phyloP scores from a whole-genome alignment of 2,888 invertebrate species.

The Parascotia fuliginaria region DNA sequence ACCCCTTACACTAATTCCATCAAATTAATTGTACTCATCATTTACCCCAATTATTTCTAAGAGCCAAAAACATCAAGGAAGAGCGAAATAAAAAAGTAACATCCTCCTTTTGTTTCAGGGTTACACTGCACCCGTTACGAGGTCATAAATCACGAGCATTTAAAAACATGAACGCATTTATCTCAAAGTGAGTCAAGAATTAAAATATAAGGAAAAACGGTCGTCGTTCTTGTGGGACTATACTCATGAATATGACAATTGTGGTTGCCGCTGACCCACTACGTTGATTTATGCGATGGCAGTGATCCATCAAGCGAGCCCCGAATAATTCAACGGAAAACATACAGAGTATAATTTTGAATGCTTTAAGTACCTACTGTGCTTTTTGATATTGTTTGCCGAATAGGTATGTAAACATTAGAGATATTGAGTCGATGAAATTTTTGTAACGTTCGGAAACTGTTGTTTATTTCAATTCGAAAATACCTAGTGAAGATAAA shows the following conservation, averaged over 20 bases:
- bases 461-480: constrained; percentile 40
- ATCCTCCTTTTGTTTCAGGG: constrained; percentile 69
- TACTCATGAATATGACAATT: constrained; percentile 83
- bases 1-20: constrained; percentile 2
- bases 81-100: constrained; percentile 21
- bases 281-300: constrained; percentile 72
- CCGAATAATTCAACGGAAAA: constrained; percentile 47
- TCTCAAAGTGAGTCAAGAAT: constrained; percentile 54
- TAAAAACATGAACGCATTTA: constrained; percentile 49
- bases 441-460: constrained; percentile 42
- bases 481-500: constrained; percentile 28
- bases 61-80: constrained; percentile 20
- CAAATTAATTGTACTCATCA: constrained; percentile 16
- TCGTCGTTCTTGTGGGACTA: constrained; percentile 58
- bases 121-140: constrained; percentile 41
- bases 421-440: constrained; percentile 56
- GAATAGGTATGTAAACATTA: constrained; percentile 64
- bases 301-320: constrained; percentile 70
- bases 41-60: constrained; percentile 16
- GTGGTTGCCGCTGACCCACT: constrained; percentile 63
- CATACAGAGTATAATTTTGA: constrained; percentile 54
- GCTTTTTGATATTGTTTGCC: constrained; percentile 54
- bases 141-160: constrained; percentile 60
- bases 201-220: constrained; percentile 60
- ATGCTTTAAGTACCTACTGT: constrained; percentile 47